Evolutionary conservation across 2,888 invertebrate species (phyloP), one percentile per base, ranked within the genome.

Genomic region (Scaptomyza cyrtandrae): DNA sequence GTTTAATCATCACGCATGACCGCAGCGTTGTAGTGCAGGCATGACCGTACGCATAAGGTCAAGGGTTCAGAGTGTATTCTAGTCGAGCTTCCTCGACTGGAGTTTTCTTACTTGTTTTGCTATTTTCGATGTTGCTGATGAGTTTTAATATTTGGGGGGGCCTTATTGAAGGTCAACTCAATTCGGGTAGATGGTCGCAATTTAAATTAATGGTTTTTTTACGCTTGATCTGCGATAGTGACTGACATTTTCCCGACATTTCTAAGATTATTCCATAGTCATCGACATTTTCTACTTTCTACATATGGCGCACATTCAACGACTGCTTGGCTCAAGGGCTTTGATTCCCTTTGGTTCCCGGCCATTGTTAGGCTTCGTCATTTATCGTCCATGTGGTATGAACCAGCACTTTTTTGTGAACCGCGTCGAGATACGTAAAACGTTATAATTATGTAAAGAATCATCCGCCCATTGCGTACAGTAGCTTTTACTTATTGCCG

Each of bases 161-260:
- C 71, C 70, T 55, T 68, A 63, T 66, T 66, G 59, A 58, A 58
- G 61, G 72, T 55, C 66, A 60, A 52, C 46, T 58, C 66, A 61
- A 63, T 64, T 61, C 69, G 79, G 80, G 83, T 89, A 88, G 88
- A 87, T 87, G 90, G 86, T 82, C 81, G 86, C 78, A 90, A 86
- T 90, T 89, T 88, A 84, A 86, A 86, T 88, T 90, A 90, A 89
- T 90, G 89, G 87, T 83, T 89, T 90, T 84, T 87, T 77, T 75
- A 86, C 86, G 90, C 85, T 83, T 89, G 80, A 90, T 89, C 90
- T 86, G 82, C 77, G 82, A 88, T 86, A 82, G 86, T 84, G 84
- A 84, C 84, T 84, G 81, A 86, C 84, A 84, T 80, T 84, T 84
- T 82, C 73, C 86, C 79, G 83, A 83, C 84, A 81, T 83, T 80